A percentile compares a stretch with the other conserved stretches of the same genome.
Conservation (phyloP, 2,797 vertebrate species). For the Macroramphosus scolopax region DNA sequence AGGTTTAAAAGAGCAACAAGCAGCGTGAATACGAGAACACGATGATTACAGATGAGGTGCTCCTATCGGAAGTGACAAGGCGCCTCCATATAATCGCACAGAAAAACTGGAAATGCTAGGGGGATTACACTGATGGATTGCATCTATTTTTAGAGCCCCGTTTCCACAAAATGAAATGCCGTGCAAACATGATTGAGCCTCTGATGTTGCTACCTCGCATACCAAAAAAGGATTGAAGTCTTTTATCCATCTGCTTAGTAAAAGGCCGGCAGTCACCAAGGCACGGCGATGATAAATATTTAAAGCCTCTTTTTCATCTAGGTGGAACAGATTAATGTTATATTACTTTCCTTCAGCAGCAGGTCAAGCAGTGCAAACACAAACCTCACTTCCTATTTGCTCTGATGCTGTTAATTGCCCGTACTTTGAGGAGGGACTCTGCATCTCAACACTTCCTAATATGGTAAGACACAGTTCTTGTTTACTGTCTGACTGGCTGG, state of each 20-base stretch:
- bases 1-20: constrained; percentile 22
- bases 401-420: constrained; percentile 56
- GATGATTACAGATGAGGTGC: constrained; percentile 39
- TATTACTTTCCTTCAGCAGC: constrained; percentile 61
- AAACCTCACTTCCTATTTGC: constrained; percentile 71
- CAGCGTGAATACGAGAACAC: constrained; percentile 8
- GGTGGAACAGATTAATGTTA: constrained; percentile 48
- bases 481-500: constrained; percentile 36
- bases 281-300: constrained; percentile 49
- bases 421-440: constrained; percentile 23
- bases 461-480: constrained; percentile 59
- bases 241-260: constrained; percentile 59
- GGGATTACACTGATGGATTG: constrained; percentile 69
- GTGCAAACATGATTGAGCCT: constrained; percentile 51
- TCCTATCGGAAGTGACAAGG: constrained; percentile 35
- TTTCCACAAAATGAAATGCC: constrained; percentile 54
- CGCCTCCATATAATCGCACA: constrained; percentile 32
- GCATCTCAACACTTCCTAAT: constrained; percentile 62
- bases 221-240: constrained; percentile 47
- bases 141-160: constrained; percentile 63
- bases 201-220: constrained; percentile 47
- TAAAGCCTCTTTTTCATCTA: constrained; percentile 52
- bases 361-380: no score
- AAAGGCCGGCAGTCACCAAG: constrained; percentile 34
- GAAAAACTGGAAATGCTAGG: constrained; percentile 43